These are phyloP conservation scores for Nesidiocoris tenuis DNA, from an alignment of 2,888 invertebrate genomes.

Conservation along the genomic window DNA sequence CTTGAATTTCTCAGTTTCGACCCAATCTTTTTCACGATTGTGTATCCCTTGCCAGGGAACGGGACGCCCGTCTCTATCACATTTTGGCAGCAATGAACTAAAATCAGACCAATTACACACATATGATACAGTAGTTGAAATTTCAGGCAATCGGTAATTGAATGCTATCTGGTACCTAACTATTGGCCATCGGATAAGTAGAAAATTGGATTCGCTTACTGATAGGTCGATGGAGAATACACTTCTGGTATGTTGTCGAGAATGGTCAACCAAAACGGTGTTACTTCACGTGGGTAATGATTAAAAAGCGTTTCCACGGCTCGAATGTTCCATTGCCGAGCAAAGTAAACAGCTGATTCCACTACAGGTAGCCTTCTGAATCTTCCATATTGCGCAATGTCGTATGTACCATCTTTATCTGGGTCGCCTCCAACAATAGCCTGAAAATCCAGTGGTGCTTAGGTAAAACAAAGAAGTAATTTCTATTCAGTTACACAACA, in stretches of 20 bases:
- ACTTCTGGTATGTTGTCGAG: conserved; percentile 72
- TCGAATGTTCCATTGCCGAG: conserved; percentile 65
- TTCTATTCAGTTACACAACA: too few species aligned
- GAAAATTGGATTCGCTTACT: conserved; percentile 55
- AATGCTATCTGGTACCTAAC: too few species aligned
- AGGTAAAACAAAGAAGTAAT: conserved; percentile 43
- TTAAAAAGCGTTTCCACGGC: conserved; percentile 70
- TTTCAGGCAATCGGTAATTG: too few species aligned
- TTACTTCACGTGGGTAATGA: conserved; percentile 62
- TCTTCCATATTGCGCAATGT: conserved; percentile 66
- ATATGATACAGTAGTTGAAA: too few species aligned
- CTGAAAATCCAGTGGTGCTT: too few species aligned
- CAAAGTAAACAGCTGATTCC: conserved; percentile 64
- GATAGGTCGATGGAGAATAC: conserved; percentile 65
- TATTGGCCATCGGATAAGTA: too few species aligned
- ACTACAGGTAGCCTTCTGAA: conserved; percentile 66
- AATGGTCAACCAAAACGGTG: conserved; percentile 64
- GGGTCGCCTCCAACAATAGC: conserved; percentile 28
- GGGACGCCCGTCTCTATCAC: conserved; percentile 44
- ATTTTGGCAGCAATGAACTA: conserved; percentile 48
- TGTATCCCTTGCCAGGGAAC: conserved; percentile 49
- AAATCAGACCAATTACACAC: too few species aligned
- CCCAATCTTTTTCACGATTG: conserved; percentile 62
- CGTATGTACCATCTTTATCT: conserved; percentile 58
- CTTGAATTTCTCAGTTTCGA: conserved; percentile 13